Percentiles rank a stretch among this genome's conserved stretches.
These are phyloP conservation scores for Halichoeres trimaculatus DNA, from an alignment of 2,113 vertebrate genomes.

Conservation along the genomic window DNA sequence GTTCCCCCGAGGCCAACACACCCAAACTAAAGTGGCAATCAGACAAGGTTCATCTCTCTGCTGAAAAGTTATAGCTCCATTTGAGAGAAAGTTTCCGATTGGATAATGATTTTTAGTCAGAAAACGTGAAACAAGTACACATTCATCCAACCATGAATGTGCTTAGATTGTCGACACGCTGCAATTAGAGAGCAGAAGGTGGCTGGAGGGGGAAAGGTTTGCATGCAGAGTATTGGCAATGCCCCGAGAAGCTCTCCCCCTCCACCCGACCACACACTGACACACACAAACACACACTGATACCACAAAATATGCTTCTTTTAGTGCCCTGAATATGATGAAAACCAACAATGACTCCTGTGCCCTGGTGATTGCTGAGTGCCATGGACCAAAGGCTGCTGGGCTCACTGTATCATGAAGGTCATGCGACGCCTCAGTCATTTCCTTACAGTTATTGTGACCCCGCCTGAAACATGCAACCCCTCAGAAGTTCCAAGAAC, in stretches of 20 bases:
- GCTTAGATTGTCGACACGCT: slow-evolving; percentile 30
- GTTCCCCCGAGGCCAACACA: slow-evolving; percentile 10
- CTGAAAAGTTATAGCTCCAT: slow-evolving; percentile 7
- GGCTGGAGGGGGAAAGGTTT: slow-evolving; percentile 38
- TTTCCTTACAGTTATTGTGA: slow-evolving; percentile 27
- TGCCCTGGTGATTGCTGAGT: slow-evolving; percentile 38
- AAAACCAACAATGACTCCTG: slow-evolving; percentile 46
- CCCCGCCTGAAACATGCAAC: not conserved
- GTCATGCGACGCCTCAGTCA: slow-evolving; percentile 50
- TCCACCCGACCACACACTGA: not conserved
- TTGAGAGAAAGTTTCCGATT: slow-evolving; percentile 16
- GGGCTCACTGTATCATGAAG: slow-evolving; percentile 62
- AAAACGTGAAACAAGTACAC: slow-evolving; percentile 2
- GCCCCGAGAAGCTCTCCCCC: not conserved
- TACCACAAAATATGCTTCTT: slow-evolving; percentile 28
- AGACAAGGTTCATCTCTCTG: slow-evolving; percentile 12
- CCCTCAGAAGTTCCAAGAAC: not conserved
- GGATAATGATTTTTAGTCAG: slow-evolving; percentile 9
- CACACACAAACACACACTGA: not conserved
- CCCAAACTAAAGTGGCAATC: slow-evolving; percentile 25
- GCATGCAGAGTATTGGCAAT: slow-evolving; percentile 53
- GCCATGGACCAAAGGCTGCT: slow-evolving; percentile 61
- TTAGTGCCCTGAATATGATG: slow-evolving; percentile 34
- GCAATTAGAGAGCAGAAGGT: slow-evolving; percentile 64
- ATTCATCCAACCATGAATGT: slow-evolving; percentile 10